A percentile compares a stretch with the other conserved stretches of the same genome.
These are phyloP conservation scores for Ciconia maguari DNA, from an alignment of 2,113 vertebrate genomes.

Conservation along the genomic window DNA sequence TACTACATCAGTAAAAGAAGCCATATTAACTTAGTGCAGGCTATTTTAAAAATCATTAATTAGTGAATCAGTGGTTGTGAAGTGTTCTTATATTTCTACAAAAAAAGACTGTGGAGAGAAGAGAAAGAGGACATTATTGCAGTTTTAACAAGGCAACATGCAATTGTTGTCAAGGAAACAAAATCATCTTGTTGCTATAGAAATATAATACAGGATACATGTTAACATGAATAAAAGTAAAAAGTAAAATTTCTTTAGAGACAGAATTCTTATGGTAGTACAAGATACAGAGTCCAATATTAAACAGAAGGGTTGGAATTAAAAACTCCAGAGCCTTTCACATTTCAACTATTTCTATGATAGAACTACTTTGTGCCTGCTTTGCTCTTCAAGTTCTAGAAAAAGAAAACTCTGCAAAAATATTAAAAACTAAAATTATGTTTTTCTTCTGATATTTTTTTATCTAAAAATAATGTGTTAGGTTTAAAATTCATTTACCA, in stretches of 20 bases:
- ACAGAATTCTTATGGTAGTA: background rate
- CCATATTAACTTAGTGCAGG: background rate
- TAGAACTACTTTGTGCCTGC: background rate
- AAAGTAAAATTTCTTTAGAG: background rate
- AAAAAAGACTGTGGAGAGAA: fast-evolving
- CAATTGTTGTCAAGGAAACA: conserved; percentile 25
- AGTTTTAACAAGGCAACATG: background rate
- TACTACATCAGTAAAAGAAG: background rate
- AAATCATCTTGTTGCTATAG: background rate
- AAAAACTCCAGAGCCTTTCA: background rate
- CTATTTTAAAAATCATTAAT: background rate
- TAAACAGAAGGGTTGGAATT: background rate
- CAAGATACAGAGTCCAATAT: background rate
- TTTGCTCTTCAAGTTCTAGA: background rate
- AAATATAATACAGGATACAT: background rate
- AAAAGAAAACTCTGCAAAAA: background rate
- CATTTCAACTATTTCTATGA: background rate
- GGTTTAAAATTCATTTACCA: background rate
- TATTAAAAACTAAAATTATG: background rate
- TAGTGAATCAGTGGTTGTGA: background rate
- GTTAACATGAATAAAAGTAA: background rate
- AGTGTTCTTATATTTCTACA: background rate
- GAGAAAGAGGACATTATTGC: background rate
- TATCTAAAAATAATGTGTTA: background rate
- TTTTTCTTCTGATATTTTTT: background rate